Percentiles rank a stretch among this genome's conserved stretches.
These are phyloP conservation scores for Orius laevigatus DNA, from an alignment of 1,140 invertebrate species.

Conservation along the genomic window DNA sequence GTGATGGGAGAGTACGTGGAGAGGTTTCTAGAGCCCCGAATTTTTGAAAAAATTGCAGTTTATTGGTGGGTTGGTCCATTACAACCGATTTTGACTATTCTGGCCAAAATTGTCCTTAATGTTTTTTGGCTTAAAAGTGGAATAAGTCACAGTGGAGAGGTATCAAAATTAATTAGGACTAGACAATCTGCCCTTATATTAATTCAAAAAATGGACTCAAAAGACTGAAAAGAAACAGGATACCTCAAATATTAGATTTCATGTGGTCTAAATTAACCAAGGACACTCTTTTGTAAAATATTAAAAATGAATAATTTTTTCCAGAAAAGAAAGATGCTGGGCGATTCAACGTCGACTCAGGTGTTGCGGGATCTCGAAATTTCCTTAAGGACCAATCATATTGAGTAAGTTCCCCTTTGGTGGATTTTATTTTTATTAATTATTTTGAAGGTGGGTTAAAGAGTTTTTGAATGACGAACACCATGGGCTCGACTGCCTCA, in stretches of 20 bases:
- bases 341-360: constrained; percentile 94
- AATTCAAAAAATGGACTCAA: no score
- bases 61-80: no score
- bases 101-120: no score
- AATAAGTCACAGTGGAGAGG: no score
- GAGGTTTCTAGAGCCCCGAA: no score
- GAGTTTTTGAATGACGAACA: constrained; percentile 95
- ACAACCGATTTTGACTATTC: no score
- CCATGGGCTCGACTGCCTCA: constrained; percentile 86
- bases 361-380: constrained; percentile 95
- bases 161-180: no score
- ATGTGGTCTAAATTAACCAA: neutral
- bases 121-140: no score
- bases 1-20: no score
- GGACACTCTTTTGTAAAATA: neutral
- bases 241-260: neutral
- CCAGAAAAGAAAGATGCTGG: constrained; percentile 92
- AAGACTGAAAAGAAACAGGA: no score
- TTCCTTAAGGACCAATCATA: constrained; percentile 94
- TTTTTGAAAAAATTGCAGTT: no score
- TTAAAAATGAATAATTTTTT: constrained; percentile 31
- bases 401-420: constrained; percentile 60
- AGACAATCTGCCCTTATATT: no score
- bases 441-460: constrained; percentile 71
- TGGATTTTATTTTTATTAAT: constrained; percentile 1